Evolutionary conservation across 2,888 invertebrate genomes (phyloP), one percentile per base, ranked within the genome.

Genomic region (Rhamnusium bicolor): DNA sequence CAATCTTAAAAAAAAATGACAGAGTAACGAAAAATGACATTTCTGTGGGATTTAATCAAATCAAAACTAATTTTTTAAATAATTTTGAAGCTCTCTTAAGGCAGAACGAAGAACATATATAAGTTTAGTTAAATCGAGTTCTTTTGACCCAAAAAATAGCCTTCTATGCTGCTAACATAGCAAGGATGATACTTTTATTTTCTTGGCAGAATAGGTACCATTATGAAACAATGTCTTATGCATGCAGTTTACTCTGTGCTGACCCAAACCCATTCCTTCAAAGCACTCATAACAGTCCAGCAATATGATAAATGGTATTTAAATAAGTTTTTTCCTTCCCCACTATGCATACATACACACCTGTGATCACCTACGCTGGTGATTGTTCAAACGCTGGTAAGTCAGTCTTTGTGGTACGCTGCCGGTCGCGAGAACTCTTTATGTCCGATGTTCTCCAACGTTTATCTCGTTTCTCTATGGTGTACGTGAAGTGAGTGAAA

Each of bases 311-410:
- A 67, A 27, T 29, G 16, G 32, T 40, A 53, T 53, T 65, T 40
- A 32, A 65, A 65, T 53, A n/a, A 49, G 53, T 67, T 46, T 56
- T 56, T 40, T 46, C 51, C 46, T 56, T 56, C 81, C 81, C 81
- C 81, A 79, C 81, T 78, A 78, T 77, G 69, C 74, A 74, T 49
- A 58, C 56, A 68, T 71, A 78, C 81, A 80, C 79, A 77, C 77
- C 76, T 76, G 69, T 27, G 69, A 72, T 79, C 76, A 79, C 79
- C 80, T 78, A 80, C 78, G 73, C 76, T 67, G 67, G 67, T 71
- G 78, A 73, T 69, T 74, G 75, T 78, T 63, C 27, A 71, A 77
- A 63, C 32, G 56, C 58, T 51, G 67, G 29, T 54, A 71, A 70
- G 67, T 60, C 73, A 77, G 79, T 79, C 75, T 75, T 69, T 69